Base-by-base conservation (phyloP, 2,113 vertebrate species). In the Platanista minor region DNA sequence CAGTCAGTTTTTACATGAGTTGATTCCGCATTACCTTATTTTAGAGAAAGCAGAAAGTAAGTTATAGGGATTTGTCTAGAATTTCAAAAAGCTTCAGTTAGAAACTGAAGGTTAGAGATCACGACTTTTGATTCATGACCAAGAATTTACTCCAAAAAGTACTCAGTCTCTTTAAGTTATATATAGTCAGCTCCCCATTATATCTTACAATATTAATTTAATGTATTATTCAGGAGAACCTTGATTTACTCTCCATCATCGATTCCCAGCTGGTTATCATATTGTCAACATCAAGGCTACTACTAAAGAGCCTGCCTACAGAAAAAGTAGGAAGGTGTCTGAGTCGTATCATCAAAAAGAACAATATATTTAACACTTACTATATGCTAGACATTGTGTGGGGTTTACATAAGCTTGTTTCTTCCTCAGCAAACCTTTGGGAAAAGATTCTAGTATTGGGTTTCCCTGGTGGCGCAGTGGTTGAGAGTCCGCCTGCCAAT, bases 81-180 rank as follows among this genome's bases (percentile, higher is more conserved):
- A 93, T 87, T 95, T 96, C 91, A 96, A 96, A 96, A 96, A 88
- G 46, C 57, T 82, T 86, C 41, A 10, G 74, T 14, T 27, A 92
- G 78, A 81, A 95, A n/a, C 41, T 91, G 36, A 89, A 90, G 41
- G 93, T 74, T 64, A 72, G 85, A 87, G 72, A 97, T 93, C 92
- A 93, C 1, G 5, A n/a, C 20, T 97, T 86, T 92, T 94, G 91
- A 96, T 97, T 96, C 94, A 95, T 85, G 77, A 71, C 31, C 57
- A 91, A 87, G 62, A 95, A 95, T 96, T 87, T 71, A 94, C 77
- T 91, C 57, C 77, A 69, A 91, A 97, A 97, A 94, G 62, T 96
- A 88, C 77, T 91, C 25, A 20, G 71, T 72, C 46, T 92, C 91
- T 95, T 96, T 96, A 96, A 96, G 96, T 94, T 96, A 93, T 69